phyloP scores from a whole-genome alignment of 92 coral and sea anemone species.

The Diadumene lineata region DNA sequence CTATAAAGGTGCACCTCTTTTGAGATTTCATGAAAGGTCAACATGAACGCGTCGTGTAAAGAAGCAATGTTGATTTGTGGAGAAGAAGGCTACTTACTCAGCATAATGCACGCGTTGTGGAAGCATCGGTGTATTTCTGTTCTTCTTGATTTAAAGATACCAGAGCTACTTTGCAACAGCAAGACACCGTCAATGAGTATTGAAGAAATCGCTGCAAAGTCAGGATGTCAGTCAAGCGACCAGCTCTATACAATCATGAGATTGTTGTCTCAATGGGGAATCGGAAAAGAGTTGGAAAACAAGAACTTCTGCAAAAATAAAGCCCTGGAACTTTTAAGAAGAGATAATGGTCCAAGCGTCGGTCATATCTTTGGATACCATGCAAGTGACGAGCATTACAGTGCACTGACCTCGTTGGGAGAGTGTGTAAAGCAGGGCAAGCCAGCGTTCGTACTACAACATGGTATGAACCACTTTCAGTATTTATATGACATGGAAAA shows the following conservation, averaged over 20 bases:
- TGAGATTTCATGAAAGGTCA: too few relatives aligned
- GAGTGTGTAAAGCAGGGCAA: constrained; percentile 31
- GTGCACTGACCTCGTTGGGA: constrained; percentile 41
- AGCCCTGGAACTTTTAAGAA: constrained; percentile 46
- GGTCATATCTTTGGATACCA: constrained; percentile 41
- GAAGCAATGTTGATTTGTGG: too few relatives aligned
- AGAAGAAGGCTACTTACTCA: constrained; percentile 16
- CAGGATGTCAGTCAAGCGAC: neutral
- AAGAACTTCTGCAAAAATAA: constrained; percentile 40
- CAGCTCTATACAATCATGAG: neutral
- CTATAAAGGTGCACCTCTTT: too few relatives aligned
- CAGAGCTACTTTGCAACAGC: constrained; percentile 37
- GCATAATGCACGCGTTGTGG: constrained; percentile 54
- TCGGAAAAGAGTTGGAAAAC: constrained; percentile 7
- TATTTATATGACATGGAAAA: constrained; percentile 23
- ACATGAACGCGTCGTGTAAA: too few relatives aligned
- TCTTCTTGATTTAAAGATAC: constrained; percentile 35
- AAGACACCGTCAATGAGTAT: neutral
- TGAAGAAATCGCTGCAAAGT: constrained; percentile 2
- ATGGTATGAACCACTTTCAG: constrained; percentile 45
- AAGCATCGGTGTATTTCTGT: constrained; percentile 48
- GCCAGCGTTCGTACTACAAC: constrained; percentile 25
- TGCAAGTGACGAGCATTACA: constrained; percentile 50
- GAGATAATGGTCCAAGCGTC: constrained; percentile 55
- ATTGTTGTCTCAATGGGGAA: neutral